phyloP scores from a whole-genome alignment of 1,140 invertebrate genomes.

The Tetranychus urticae region DNA sequence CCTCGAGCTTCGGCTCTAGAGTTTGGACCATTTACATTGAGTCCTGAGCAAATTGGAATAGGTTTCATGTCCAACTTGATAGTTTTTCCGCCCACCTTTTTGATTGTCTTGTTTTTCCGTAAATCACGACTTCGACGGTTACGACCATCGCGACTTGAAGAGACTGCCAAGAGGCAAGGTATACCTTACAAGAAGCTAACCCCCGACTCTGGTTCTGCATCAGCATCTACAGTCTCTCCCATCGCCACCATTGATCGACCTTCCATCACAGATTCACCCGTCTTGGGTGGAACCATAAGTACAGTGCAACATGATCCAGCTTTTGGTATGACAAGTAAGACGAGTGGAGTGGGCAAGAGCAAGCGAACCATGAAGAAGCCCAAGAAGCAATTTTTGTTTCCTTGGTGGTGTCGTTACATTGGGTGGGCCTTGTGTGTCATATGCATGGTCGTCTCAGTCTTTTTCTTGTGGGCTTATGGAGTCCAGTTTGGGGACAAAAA shows the following conservation, averaged over 20 bases:
- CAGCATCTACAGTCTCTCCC: slow-evolving; percentile 1
- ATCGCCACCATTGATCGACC: background rate
- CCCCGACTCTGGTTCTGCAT: background rate
- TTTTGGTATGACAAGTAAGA: background rate
- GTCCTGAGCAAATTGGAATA: slow-evolving; percentile 22
- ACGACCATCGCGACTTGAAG: slow-evolving; percentile 20
- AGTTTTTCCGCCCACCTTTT: slow-evolving; percentile 29
- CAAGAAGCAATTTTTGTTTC: slow-evolving; percentile 18
- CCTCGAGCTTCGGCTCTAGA: slow-evolving; percentile 15
- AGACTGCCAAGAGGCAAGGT: slow-evolving; percentile 16
- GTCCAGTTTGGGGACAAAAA: slow-evolving; percentile 30
- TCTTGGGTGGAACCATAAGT: background rate
- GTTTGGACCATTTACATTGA: slow-evolving; percentile 25
- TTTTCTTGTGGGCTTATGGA: slow-evolving; percentile 29
- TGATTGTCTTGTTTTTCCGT: slow-evolving; percentile 25
- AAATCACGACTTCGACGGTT: slow-evolving; percentile 21
- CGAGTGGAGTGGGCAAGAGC: background rate
- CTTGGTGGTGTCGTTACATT: slow-evolving; percentile 26
- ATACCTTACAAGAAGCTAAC: background rate
- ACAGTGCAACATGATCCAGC: background rate
- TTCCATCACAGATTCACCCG: background rate
- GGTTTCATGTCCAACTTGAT: slow-evolving; percentile 22
- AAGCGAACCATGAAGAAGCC: background rate
- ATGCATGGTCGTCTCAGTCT: slow-evolving; percentile 21
- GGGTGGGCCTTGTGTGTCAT: slow-evolving; percentile 25